Conservation (phyloP, 2,113 vertebrate species). For the Corythoichthys intestinalis region DNA sequence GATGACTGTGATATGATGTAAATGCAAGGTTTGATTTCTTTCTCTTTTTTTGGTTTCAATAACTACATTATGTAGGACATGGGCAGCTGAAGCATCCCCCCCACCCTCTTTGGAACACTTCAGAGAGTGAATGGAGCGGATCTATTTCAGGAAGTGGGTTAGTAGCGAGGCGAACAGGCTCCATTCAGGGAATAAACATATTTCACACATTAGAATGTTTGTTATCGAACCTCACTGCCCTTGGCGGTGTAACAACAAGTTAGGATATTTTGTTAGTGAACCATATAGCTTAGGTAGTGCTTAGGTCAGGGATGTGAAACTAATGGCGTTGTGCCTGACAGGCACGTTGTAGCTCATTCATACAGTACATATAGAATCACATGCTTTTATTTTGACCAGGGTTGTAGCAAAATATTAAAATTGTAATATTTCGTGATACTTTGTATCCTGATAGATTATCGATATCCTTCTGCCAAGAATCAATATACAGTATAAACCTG, state of each 20-base stretch:
- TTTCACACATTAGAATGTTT: slow-evolving; percentile 65
- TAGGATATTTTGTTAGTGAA: no score
- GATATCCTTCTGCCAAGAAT: no score
- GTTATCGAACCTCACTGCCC: slow-evolving; percentile 50
- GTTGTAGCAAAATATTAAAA: no score
- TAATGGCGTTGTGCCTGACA: no score
- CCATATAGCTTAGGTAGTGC: no score
- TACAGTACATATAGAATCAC: no score
- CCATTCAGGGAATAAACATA: slow-evolving; percentile 67
- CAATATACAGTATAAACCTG: no score
- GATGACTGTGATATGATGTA: neutral
- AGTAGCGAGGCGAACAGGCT: slow-evolving; percentile 66
- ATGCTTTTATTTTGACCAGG: no score
- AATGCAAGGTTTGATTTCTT: slow-evolving; percentile 28
- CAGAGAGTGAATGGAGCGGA: slow-evolving; percentile 66
- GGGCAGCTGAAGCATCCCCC: slow-evolving; percentile 62
- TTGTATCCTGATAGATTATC: no score
- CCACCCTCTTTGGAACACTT: slow-evolving; percentile 61
- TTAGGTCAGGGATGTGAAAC: no score
- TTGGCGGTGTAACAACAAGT: slow-evolving; percentile 31
- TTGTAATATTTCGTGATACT: no score
- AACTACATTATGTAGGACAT: slow-evolving; percentile 72
- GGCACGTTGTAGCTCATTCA: no score
- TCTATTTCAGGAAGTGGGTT: slow-evolving; percentile 75
- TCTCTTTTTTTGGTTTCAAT: slow-evolving; percentile 62